These are phyloP conservation scores for Ramazzottius varieornatus DNA, from an alignment of 2,888 invertebrate species.

Conservation along the genomic window DNA sequence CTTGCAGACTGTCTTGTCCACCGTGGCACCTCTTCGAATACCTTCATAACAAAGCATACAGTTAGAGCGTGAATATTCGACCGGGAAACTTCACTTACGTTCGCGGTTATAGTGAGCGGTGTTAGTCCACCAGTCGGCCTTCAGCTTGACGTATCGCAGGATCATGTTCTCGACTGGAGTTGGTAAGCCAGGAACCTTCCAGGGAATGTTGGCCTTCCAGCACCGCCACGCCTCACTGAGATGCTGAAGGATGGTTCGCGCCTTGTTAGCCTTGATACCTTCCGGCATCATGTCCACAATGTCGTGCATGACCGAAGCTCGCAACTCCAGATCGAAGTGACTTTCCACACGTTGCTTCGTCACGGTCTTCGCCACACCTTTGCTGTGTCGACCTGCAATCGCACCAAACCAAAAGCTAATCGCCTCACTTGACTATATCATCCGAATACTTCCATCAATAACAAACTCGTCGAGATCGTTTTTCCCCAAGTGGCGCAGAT, in stretches of 20 bases:
- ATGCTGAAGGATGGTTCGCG: conserved; percentile 91
- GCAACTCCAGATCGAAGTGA: conserved; percentile 90
- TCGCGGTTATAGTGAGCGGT: conserved; percentile 98
- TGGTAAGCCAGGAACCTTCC: conserved; percentile 97
- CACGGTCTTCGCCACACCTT: conserved; percentile 97
- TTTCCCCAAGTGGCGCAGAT: too few relatives aligned
- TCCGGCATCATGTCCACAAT: conserved; percentile 99
- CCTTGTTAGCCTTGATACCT: conserved; percentile 98
- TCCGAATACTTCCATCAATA: too few relatives aligned
- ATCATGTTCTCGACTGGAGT: conserved; percentile 99
- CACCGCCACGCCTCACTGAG: conserved; percentile 97
- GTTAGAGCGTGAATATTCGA: too few relatives aligned
- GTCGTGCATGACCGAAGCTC: conserved; percentile 74
- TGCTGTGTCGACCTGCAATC: conserved; percentile 68
- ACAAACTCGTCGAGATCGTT: too few relatives aligned
- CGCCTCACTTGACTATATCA: too few relatives aligned
- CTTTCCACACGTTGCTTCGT: conserved; percentile 98
- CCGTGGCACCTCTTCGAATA: conserved; percentile 94
- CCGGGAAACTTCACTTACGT: too few relatives aligned
- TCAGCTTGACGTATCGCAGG: conserved; percentile 94
- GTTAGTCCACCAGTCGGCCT: conserved; percentile 99
- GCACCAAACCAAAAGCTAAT: too few relatives aligned
- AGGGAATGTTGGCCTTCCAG: conserved; percentile 99
- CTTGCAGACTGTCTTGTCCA: conserved; percentile 98
- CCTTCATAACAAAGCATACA: too few relatives aligned